These are phyloP conservation scores for Sebastes itinus DNA, from an alignment of 2,797 vertebrate genomes.

Conservation along the genomic window DNA sequence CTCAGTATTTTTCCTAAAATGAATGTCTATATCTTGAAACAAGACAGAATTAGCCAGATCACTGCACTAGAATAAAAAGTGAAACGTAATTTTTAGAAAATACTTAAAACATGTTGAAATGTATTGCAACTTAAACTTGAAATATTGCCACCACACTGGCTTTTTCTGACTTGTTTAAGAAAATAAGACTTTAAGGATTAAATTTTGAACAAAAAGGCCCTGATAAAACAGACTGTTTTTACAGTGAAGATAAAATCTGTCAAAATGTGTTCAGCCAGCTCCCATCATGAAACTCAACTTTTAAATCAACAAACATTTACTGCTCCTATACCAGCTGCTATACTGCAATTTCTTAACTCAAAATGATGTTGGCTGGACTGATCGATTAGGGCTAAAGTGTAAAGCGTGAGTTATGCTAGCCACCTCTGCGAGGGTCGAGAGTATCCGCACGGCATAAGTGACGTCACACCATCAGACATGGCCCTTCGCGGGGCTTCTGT, in stretches of 20 bases:
- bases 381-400: background rate
- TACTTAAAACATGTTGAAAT: background rate
- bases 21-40: background rate
- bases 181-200: background rate
- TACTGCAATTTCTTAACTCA: background rate
- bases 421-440: too few species aligned
- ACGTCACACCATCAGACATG: too few species aligned
- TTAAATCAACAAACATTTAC: background rate
- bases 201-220: background rate
- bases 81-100: background rate
- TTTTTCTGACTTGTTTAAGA: background rate
- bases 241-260: background rate
- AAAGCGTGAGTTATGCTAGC: background rate
- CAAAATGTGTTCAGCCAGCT: background rate
- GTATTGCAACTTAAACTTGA: background rate
- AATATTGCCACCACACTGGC: background rate
- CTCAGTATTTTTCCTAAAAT: background rate
- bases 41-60: background rate
- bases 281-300: background rate
- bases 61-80: background rate
- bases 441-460: too few species aligned
- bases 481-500: too few species aligned
- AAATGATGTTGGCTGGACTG: background rate
- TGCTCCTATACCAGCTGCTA: background rate
- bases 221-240: background rate